Percentiles rank a stretch among this genome's conserved stretches.
Conservation (phyloP, 2,888 invertebrate species). For the Drosophila birchii region DNA sequence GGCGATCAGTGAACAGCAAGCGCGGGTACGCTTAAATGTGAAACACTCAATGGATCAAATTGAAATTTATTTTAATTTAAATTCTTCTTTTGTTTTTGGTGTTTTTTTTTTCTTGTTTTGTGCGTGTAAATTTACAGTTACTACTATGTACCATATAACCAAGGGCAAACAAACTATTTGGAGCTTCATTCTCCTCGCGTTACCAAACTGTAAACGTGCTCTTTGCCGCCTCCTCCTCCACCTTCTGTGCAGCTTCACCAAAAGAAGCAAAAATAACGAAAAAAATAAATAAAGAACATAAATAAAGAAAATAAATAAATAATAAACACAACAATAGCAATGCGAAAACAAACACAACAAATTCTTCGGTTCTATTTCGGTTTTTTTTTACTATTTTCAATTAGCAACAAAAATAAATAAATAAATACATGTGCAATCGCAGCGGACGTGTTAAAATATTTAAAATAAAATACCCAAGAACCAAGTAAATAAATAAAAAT, state of each 20-base stretch:
- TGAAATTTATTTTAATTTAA: background rate
- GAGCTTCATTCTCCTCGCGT: conserved; percentile 10
- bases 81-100: background rate
- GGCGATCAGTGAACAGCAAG: conserved; percentile 1
- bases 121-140: conserved; percentile 12
- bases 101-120: background rate
- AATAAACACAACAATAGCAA: conserved; percentile 18
- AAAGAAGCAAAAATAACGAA: conserved; percentile 6
- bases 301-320: background rate
- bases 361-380: conserved; percentile 13
- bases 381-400: conserved; percentile 25
- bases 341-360: conserved; percentile 5
- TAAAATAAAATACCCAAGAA: conserved; percentile 3
- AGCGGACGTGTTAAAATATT: conserved; percentile 58
- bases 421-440: conserved; percentile 55
- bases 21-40: conserved; percentile 3
- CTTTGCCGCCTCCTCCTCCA: conserved; percentile 8
- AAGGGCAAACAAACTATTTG: conserved; percentile 11
- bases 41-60: background rate
- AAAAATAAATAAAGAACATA: background rate
- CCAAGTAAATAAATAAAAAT: conserved; percentile 12
- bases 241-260: conserved; percentile 12
- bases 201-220: conserved; percentile 74
- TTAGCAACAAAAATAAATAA: conserved; percentile 20
- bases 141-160: background rate